A percentile compares a stretch with the other conserved stretches of the same genome.
Evolutionary conservation across 1,140 invertebrate species (phyloP).

Genomic region (Dolichoris vasculosae): DNA sequence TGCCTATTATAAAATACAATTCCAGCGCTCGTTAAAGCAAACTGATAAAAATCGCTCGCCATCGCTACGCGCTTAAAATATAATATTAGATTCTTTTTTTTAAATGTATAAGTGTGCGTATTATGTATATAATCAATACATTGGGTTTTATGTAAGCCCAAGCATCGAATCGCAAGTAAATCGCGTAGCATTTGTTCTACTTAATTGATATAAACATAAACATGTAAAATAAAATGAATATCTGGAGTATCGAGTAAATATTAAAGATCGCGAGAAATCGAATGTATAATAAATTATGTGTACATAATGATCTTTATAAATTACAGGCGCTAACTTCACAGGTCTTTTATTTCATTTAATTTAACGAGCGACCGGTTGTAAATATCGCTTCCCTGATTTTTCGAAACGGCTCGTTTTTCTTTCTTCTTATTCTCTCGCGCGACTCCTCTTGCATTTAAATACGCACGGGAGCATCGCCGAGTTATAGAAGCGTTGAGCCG

Average conservation of each 20-base stretch:
- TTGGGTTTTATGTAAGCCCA: not conserved
- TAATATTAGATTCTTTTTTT: no score
- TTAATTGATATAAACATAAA: not conserved
- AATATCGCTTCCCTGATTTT: not conserved
- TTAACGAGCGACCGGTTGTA: not conserved
- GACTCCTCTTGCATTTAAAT: conserved; percentile 5
- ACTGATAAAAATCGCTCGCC: not conserved
- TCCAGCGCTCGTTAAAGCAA: not conserved
- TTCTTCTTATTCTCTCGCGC: not conserved
- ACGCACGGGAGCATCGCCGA: not conserved
- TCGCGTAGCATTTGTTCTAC: not conserved
- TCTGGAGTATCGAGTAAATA: not conserved
- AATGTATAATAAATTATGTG: not conserved
- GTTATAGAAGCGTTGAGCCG: not conserved
- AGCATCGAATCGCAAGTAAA: not conserved
- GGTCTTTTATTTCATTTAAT: not conserved
- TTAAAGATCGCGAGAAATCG: not conserved
- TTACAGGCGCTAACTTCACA: not conserved
- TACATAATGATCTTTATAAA: not conserved
- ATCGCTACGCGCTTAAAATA: no score
- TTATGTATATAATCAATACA: no score
- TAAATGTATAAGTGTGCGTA: no score
- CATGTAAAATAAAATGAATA: not conserved
- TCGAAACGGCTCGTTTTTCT: not conserved
- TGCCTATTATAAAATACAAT: not conserved